Evolutionary conservation across 2,113 vertebrate genomes (phyloP).

Genomic region (Silurus asotus): DNA sequence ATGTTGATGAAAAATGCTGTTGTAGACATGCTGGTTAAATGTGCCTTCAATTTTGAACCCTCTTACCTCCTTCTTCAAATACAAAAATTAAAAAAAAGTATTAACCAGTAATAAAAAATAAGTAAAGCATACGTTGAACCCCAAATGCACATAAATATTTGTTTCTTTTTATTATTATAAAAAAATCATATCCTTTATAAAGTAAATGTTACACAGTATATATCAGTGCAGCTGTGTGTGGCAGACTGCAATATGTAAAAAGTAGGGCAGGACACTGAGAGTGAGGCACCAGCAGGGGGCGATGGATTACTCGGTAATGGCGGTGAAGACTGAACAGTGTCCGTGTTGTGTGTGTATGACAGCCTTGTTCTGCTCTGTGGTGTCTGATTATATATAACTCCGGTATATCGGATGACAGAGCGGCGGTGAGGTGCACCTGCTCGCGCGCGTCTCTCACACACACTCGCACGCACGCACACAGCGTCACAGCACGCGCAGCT

Average conservation of each 20-base stretch:
- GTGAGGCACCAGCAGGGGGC: neutral
- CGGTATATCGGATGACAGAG: slow-evolving; percentile 26
- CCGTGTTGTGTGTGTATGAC: neutral
- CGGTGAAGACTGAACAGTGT: neutral
- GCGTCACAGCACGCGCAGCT: slow-evolving; percentile 19
- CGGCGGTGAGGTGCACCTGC: slow-evolving; percentile 51
- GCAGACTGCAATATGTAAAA: neutral
- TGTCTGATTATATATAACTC: neutral
- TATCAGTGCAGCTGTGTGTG: no score
- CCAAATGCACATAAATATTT: neutral
- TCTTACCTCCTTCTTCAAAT: neutral
- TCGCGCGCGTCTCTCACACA: slow-evolving; percentile 20
- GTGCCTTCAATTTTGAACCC: no score
- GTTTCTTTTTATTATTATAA: neutral
- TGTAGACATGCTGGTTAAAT: no score
- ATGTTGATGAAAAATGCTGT: no score
- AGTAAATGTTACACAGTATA: no score
- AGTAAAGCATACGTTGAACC: neutral
- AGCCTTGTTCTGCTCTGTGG: neutral
- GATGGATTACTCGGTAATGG: neutral
- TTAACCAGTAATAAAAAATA: neutral
- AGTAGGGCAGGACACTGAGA: neutral
- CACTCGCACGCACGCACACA: neutral
- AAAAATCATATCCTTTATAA: no score
- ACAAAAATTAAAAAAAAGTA: neutral